Evolutionary conservation across 1,140 invertebrate species (phyloP).

Genomic region (Tetragnatha versicolor): DNA sequence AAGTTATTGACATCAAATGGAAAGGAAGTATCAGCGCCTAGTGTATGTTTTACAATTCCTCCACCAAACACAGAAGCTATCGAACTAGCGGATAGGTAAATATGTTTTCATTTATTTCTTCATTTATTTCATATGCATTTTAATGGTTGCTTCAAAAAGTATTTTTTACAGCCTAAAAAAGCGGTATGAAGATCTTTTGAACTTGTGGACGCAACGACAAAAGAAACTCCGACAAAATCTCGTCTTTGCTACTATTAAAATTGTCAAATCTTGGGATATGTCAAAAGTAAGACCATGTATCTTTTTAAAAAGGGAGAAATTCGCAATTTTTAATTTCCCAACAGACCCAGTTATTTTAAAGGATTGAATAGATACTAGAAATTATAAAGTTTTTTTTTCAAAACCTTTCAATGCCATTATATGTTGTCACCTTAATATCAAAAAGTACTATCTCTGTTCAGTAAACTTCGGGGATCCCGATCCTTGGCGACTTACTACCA

Average conservation of each 20-base stretch:
- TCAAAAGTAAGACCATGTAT: constrained; percentile 64
- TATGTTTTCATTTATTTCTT: background rate
- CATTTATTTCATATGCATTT: background rate
- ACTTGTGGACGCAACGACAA: constrained; percentile 94
- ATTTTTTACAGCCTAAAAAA: constrained; percentile 70
- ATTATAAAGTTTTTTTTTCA: too few relatives aligned
- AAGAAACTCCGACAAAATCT: constrained; percentile 92
- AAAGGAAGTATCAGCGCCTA: constrained; percentile 85
- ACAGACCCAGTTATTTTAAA: too few relatives aligned
- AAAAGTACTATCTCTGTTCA: too few relatives aligned
- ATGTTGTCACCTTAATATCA: too few relatives aligned
- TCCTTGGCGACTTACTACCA: too few relatives aligned
- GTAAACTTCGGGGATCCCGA: too few relatives aligned
- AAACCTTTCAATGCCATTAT: too few relatives aligned
- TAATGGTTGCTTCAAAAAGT: background rate
- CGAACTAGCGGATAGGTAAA: constrained; percentile 78
- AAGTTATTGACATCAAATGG: constrained; percentile 72
- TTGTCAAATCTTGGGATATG: constrained; percentile 94
- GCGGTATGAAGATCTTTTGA: constrained; percentile 85
- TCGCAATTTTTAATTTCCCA: too few relatives aligned
- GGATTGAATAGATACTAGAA: too few relatives aligned
- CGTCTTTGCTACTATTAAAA: constrained; percentile 97
- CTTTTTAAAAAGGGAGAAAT: too few relatives aligned
- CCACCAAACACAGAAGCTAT: constrained; percentile 88
- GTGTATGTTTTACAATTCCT: constrained; percentile 82